A percentile compares a stretch with the other conserved stretches of the same genome.
phyloP scores from a whole-genome alignment of 2,888 invertebrate genomes.

The Anodontia alba region DNA sequence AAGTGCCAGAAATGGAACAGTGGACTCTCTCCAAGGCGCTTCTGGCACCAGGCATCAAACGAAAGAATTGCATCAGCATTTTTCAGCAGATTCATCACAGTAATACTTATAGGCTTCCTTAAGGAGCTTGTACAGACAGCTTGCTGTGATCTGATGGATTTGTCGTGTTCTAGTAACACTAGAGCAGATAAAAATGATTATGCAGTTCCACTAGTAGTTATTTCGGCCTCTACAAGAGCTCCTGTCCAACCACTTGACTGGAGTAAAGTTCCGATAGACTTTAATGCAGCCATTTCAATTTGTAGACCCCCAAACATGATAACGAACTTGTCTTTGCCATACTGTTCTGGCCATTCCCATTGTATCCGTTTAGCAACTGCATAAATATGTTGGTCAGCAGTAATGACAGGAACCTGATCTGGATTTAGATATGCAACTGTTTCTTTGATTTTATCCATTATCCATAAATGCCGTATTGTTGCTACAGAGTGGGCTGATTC shows the following conservation, averaged over 20 bases:
- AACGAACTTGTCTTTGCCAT: slow-evolving; percentile 68
- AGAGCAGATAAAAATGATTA: slow-evolving; percentile 1
- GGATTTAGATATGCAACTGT: slow-evolving; percentile 65
- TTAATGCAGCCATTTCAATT: too few relatives aligned
- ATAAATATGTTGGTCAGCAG: slow-evolving; percentile 74
- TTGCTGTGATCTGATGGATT: background rate
- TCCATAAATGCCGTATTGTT: slow-evolving; percentile 36
- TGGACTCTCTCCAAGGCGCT: slow-evolving; percentile 2
- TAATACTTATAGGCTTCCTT: background rate
- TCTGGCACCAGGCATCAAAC: slow-evolving; percentile 27
- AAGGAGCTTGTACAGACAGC: background rate
- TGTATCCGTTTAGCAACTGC: slow-evolving; percentile 72
- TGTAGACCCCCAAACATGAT: slow-evolving; percentile 73
- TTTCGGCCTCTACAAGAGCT: background rate
- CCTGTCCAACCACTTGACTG: background rate
- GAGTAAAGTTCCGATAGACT: background rate
- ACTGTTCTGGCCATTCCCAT: slow-evolving; percentile 67
- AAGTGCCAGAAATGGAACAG: too few relatives aligned
- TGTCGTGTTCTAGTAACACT: slow-evolving; percentile 7
- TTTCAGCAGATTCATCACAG: too few relatives aligned
- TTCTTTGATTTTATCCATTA: slow-evolving; percentile 18
- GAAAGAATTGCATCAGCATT: too few relatives aligned
- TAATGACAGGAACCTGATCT: slow-evolving; percentile 66
- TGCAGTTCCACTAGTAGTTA: background rate
- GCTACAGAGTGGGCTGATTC: slow-evolving; percentile 19